A percentile compares a stretch with the other conserved stretches of the same genome.
Evolutionary conservation across 2,797 vertebrate species (phyloP).

Genomic region (Ctenopoma multispine): DNA sequence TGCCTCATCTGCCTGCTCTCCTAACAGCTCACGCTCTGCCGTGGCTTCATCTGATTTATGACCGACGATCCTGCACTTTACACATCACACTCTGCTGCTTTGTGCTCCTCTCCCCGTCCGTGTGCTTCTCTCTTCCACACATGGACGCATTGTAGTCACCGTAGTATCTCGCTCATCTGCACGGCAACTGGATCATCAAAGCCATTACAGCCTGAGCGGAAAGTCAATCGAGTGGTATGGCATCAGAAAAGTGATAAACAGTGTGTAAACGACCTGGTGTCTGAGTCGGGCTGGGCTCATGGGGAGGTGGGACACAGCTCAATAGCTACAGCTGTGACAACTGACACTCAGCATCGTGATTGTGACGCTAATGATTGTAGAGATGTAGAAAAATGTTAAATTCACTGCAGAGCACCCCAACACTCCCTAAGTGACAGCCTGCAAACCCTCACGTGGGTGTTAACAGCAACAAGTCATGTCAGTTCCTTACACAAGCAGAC

Average conservation of each 20-base stretch:
- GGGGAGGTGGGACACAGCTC: not conserved
- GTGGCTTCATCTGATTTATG: slow-evolving; percentile 26
- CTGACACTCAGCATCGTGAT: too few species aligned
- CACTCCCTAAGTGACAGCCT: not conserved
- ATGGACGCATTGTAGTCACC: slow-evolving; percentile 4
- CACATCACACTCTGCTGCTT: slow-evolving; percentile 7
- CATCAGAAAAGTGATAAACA: slow-evolving; percentile 10
- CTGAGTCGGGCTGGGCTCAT: not conserved
- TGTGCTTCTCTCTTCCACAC: not conserved
- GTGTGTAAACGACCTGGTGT: not conserved
- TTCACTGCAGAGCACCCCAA: slow-evolving; percentile 5
- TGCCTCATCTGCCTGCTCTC: slow-evolving; percentile 26
- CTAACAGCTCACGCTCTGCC: slow-evolving; percentile 8
- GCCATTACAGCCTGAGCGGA: slow-evolving; percentile 27
- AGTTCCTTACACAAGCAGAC: slow-evolving; percentile 10
- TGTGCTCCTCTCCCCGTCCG: not conserved
- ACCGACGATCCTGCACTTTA: slow-evolving; percentile 20
- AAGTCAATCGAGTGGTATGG: slow-evolving; percentile 15
- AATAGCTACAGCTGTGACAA: not conserved
- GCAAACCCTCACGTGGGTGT: slow-evolving; percentile 13
- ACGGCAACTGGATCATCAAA: slow-evolving; percentile 22
- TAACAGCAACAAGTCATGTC: slow-evolving; percentile 13
- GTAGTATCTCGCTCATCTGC: slow-evolving; percentile 26
- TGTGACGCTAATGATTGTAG: not conserved
- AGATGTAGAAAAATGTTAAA: not conserved